Conservation (phyloP, 1,140 invertebrate species). For the Hirudo medicinalis region DNA sequence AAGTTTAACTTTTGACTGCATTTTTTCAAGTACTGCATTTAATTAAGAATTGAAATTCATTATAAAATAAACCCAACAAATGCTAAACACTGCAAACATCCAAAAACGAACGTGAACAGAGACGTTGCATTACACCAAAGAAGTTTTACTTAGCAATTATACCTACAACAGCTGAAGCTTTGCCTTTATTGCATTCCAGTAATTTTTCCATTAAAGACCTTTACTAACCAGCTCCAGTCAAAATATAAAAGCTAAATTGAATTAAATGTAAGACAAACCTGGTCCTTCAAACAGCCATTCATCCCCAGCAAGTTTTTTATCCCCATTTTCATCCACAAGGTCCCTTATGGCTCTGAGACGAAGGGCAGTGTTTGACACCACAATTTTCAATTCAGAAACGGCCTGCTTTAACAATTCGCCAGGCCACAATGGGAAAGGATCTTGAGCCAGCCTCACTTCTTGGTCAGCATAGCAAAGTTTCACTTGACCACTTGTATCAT, state of each 20-base stretch:
- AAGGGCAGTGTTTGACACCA: conserved; percentile 42
- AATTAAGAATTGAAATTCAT: too few species aligned
- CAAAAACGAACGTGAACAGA: too few species aligned
- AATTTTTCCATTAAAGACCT: background rate
- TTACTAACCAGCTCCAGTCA: background rate
- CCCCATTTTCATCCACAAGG: conserved; percentile 39
- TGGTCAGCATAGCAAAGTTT: conserved; percentile 43
- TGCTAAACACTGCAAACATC: too few species aligned
- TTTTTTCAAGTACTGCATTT: too few species aligned
- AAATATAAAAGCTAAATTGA: background rate
- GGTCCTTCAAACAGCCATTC: conserved; percentile 47
- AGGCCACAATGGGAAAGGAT: conserved; percentile 48
- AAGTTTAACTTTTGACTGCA: too few species aligned
- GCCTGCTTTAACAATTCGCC: conserved; percentile 42
- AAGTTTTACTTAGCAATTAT: too few species aligned
- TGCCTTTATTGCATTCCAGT: too few species aligned
- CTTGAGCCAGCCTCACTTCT: conserved; percentile 44
- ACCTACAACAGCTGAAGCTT: too few species aligned
- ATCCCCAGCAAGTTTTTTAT: conserved; percentile 42
- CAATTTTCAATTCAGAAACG: conserved; percentile 42
- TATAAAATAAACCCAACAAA: too few species aligned
- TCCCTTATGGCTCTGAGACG: conserved; percentile 39
- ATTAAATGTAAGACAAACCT: conserved; percentile 29
- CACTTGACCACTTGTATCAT: conserved; percentile 39
- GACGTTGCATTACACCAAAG: too few species aligned